Conservation (phyloP, 2,113 vertebrate genomes). For the Catagonus wagneri region DNA sequence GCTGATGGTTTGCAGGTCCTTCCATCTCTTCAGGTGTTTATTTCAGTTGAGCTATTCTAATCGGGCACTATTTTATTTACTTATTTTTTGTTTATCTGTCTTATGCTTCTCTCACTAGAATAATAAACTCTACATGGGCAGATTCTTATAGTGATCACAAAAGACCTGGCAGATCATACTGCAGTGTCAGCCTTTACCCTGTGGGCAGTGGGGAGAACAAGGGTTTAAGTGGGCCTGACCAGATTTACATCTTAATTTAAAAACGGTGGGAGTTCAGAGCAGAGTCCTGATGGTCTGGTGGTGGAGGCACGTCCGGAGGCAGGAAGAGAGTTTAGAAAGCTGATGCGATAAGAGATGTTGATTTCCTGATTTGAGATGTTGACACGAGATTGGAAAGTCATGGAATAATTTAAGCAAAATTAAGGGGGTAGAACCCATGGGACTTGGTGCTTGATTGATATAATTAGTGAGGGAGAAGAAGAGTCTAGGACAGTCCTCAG, state of each 20-base stretch:
- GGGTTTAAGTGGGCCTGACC: not conserved
- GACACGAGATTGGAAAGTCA: not conserved
- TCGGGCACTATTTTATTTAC: not conserved
- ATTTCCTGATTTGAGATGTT: not conserved
- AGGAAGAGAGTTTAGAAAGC: not conserved
- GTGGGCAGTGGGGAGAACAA: not conserved
- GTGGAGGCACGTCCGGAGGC: not conserved
- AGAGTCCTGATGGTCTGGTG: not conserved
- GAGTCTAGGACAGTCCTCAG: not conserved
- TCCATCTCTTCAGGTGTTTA: not conserved
- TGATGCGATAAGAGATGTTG: not conserved
- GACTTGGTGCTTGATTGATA: not conserved
- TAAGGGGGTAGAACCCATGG: not conserved
- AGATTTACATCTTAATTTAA: not conserved
- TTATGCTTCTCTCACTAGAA: not conserved
- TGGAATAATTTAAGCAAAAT: not conserved
- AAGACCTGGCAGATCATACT: not conserved
- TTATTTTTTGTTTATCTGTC: slow-evolving; percentile 1
- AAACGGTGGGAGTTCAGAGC: not conserved
- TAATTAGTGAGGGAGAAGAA: not conserved
- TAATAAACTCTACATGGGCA: not conserved
- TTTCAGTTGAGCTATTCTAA: slow-evolving; percentile 31
- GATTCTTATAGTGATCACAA: not conserved
- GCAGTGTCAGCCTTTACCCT: not conserved
- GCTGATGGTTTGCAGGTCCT: not conserved